Conservation (phyloP, 2,797 vertebrate species). For the Pygocentrus nattereri region DNA sequence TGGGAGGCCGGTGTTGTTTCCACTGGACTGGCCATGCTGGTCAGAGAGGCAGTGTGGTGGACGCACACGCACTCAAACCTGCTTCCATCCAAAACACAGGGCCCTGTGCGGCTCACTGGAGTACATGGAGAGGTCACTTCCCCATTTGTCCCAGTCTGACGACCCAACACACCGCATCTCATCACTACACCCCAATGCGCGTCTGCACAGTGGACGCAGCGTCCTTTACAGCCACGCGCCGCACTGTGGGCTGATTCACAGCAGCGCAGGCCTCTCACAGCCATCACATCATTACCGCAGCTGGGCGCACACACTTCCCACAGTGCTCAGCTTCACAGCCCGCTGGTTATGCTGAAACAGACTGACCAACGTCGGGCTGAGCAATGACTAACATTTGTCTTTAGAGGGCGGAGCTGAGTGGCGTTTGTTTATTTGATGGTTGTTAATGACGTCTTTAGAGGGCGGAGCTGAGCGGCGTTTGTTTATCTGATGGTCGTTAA, state of each 20-base stretch:
- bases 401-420: too few species aligned
- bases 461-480: too few species aligned
- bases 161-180: slow-evolving; percentile 34
- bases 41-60: slow-evolving; percentile 1
- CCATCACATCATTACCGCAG: too few species aligned
- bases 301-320: too few species aligned
- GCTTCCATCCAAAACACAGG: not conserved
- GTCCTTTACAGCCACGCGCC: not conserved
- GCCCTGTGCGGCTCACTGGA: not conserved
- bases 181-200: slow-evolving; percentile 29
- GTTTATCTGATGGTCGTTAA: too few species aligned
- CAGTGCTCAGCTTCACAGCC: too few species aligned
- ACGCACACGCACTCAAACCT: slow-evolving; percentile 1
- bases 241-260: slow-evolving; percentile 26
- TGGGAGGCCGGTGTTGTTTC: slow-evolving; percentile 28
- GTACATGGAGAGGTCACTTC: slow-evolving; percentile 26
- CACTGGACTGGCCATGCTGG: slow-evolving; percentile 36
- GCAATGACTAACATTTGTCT: too few species aligned
- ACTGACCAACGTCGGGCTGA: too few species aligned
- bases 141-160: slow-evolving; percentile 30
- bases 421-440: too few species aligned
- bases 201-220: slow-evolving; percentile 24
- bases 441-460: too few species aligned
- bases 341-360: too few species aligned
- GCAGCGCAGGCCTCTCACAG: too few species aligned